Base-by-base conservation (phyloP, 2,113 vertebrate genomes). In the Vulpes ferrilata region DNA sequence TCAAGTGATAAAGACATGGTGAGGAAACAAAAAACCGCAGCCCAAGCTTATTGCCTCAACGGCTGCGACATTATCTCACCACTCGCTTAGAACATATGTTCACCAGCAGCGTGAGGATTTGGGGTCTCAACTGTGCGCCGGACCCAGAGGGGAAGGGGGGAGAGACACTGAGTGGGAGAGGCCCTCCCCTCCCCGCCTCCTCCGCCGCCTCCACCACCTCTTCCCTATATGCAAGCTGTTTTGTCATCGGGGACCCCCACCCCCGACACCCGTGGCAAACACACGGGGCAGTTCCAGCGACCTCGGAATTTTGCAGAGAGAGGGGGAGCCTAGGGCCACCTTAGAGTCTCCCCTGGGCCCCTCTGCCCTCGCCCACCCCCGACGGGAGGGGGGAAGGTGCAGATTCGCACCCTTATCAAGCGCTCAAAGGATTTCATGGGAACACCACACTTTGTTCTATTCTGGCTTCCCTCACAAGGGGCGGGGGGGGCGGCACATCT, bases 361-460 rank as follows among this genome's bases (percentile, higher is more conserved):
- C 16, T 71, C 43, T 2, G 23, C 88, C 13, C 0, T 8, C 30
- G 15, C 7, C 4, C 43, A 7, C 62, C 92, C 79, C 93, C 23
- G 0, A 35, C 90, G 67, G 48, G 81, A 84, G 97, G 83, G 90
- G 97, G 62, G 97, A 98, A 98, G 97, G 95, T 96, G 82, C 97
- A 97, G 93, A 78, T 83, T 95, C 93, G 92, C 94, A 35, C 64
- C 97, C 96, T 94, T 94, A 95, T 11, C 82, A 94, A 95, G 97
- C 95, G 96, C 97, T 95, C 96, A 90, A 91, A 94, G 0, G 16
- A 97, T 97, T 98, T 98, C 98, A 98, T 79, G 97, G 97, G 98
- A 98, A 98, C 97, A 51, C 96, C 96, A 96, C 98, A 98, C 93
- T 98, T 98, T 97, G 97, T 98, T 98, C 98, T 98, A 88, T 97